These are phyloP conservation scores for Phrixothrix hirtus DNA, from an alignment of 2,888 invertebrate genomes.

Conservation along the genomic window DNA sequence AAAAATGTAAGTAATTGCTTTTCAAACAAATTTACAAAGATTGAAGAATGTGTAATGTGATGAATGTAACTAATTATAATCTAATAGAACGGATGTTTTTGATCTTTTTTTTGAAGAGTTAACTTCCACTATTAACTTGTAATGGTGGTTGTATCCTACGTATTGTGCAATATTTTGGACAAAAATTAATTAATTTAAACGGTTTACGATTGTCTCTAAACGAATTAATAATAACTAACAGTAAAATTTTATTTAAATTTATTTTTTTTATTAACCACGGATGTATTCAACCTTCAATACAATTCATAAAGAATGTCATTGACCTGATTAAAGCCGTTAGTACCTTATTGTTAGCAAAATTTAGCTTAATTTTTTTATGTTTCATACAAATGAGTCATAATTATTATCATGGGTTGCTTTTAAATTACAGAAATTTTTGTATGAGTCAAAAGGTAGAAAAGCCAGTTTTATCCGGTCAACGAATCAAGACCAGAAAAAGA, in stretches of 20 bases:
- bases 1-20: slow-evolving; percentile 53
- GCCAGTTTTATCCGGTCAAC: slow-evolving; percentile 99
- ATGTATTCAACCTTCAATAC: too few species aligned
- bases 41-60: background rate
- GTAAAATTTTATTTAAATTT: too few species aligned
- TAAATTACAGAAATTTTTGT: slow-evolving; percentile 69
- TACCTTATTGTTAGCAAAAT: slow-evolving; percentile 21
- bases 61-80: too few species aligned
- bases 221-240: too few species aligned
- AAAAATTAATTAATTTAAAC: background rate
- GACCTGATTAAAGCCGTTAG: slow-evolving; percentile 25
- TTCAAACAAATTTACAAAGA: background rate
- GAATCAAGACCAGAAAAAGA: slow-evolving; percentile 99
- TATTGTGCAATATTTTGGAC: slow-evolving; percentile 30
- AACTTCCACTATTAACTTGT: too few species aligned
- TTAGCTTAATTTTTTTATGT: slow-evolving; percentile 12
- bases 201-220: too few species aligned
- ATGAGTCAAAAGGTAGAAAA: slow-evolving; percentile 99
- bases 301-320: slow-evolving; percentile 29
- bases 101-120: too few species aligned
- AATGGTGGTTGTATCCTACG: slow-evolving; percentile 27
- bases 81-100: background rate
- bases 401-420: slow-evolving; percentile 4
- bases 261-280: too few species aligned
- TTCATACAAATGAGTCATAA: slow-evolving; percentile 5